Percentiles rank a stretch among this genome's conserved stretches.
Evolutionary conservation across 2,888 invertebrate species (phyloP).

Genomic region (Tachystola acroxantha): DNA sequence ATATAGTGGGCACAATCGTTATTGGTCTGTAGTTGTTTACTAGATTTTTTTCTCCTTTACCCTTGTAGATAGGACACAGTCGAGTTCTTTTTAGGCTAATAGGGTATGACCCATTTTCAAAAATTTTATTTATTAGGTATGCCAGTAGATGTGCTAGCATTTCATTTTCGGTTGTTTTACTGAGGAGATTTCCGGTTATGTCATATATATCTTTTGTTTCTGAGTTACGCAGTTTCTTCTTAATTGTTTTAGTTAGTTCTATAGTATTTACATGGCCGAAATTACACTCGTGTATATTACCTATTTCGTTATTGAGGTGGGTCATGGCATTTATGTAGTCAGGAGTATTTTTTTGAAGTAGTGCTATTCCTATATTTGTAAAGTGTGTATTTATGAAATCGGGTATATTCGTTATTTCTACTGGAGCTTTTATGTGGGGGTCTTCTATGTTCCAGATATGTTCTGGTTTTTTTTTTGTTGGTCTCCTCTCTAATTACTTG

Average conservation of each 20-base stretch:
- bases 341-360: neutral
- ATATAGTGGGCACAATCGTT: no score
- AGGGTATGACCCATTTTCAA: neutral
- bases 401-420: neutral
- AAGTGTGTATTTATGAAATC: neutral
- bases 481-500: neutral
- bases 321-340: neutral
- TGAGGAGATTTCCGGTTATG: neutral
- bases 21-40: neutral
- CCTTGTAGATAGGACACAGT: no score
- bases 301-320: neutral
- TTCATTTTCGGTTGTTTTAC: neutral
- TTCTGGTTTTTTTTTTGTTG: neutral
- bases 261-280: neutral
- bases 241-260: neutral
- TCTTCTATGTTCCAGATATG: neutral
- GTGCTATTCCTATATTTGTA: neutral
- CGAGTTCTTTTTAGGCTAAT: no score
- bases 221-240: neutral
- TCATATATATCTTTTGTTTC: neutral
- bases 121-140: neutral
- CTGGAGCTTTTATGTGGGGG: neutral
- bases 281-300: neutral
- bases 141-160: neutral
- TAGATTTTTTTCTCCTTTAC: neutral